These are phyloP conservation scores for Poeciliopsis occidentalis DNA, from an alignment of 2,113 vertebrate species.

Conservation along the genomic window DNA sequence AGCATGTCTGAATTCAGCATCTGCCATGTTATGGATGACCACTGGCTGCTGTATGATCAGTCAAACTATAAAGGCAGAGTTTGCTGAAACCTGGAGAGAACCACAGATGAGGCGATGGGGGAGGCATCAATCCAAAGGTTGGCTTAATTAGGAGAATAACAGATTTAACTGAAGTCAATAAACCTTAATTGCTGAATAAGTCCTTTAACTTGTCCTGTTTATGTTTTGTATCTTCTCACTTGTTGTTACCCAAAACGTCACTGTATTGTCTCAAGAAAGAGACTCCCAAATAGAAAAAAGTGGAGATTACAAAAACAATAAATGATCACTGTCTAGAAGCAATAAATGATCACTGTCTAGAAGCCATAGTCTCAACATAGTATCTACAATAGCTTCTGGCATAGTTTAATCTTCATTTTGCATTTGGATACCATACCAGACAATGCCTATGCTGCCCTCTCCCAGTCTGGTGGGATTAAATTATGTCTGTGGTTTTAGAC, in stretches of 20 bases:
- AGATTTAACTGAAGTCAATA: too few relatives aligned
- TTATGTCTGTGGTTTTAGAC: constrained; percentile 6
- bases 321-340: too few relatives aligned
- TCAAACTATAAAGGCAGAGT: constrained; percentile 73
- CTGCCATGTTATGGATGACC: constrained; percentile 76
- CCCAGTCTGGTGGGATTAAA: constrained; percentile 24
- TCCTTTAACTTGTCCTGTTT: too few relatives aligned
- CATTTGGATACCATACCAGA: constrained; percentile 24
- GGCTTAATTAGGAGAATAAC: constrained; percentile 75
- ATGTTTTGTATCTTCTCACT: too few relatives aligned
- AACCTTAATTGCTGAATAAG: too few relatives aligned
- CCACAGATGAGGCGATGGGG: constrained; percentile 78
- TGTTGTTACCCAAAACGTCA: too few relatives aligned
- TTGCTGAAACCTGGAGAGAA: constrained; percentile 80
- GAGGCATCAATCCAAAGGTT: constrained; percentile 70
- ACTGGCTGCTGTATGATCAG: constrained; percentile 79
- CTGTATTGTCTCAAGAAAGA: too few relatives aligned
- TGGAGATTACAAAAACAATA: too few relatives aligned
- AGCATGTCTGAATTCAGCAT: constrained; percentile 73
- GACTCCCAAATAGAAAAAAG: too few relatives aligned
- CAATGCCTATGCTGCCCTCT: constrained; percentile 17
- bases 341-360: neutral
- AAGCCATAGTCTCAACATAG: neutral
- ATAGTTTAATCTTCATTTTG: constrained; percentile 27
- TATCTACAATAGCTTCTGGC: constrained; percentile 3